These are phyloP conservation scores for Melinaea menophilus DNA, from an alignment of 2,888 invertebrate species.

Conservation along the genomic window DNA sequence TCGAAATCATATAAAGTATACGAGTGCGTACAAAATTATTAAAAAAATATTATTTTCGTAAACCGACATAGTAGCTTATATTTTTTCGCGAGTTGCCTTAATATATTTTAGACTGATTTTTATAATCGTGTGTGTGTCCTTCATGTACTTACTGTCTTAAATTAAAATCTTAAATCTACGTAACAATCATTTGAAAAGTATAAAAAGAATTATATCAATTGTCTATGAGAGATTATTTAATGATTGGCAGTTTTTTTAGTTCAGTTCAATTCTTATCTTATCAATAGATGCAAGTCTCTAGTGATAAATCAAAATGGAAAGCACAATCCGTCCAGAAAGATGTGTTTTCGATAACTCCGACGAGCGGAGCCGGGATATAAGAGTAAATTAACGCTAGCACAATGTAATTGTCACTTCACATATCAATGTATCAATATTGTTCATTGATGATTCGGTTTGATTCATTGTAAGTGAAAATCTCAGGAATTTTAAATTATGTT, in stretches of 20 bases:
- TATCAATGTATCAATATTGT: neutral
- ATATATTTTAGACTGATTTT: conserved; percentile 83
- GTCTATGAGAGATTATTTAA: neutral
- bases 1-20: too few species aligned
- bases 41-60: neutral
- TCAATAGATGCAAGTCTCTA: neutral
- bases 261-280: too few species aligned
- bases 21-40: neutral
- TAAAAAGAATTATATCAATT: too few species aligned
- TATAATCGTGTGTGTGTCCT: conserved; percentile 55
- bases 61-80: neutral
- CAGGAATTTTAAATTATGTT: conserved; percentile 48
- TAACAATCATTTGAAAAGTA: too few species aligned
- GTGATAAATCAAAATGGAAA: conserved; percentile 32
- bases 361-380: conserved; percentile 8
- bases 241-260: neutral
- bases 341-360: conserved; percentile 41
- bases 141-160: too few species aligned
- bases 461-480: conserved; percentile 46
- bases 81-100: conserved; percentile 65
- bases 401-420: conserved; percentile 15
- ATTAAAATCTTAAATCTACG: neutral
- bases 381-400: conserved; percentile 17
- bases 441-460: conserved; percentile 13
- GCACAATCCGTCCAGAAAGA: conserved; percentile 63